A percentile compares a stretch with the other conserved stretches of the same genome.
Evolutionary conservation across 1,140 invertebrate genomes (phyloP).

Genomic region (Gryon sp.): DNA sequence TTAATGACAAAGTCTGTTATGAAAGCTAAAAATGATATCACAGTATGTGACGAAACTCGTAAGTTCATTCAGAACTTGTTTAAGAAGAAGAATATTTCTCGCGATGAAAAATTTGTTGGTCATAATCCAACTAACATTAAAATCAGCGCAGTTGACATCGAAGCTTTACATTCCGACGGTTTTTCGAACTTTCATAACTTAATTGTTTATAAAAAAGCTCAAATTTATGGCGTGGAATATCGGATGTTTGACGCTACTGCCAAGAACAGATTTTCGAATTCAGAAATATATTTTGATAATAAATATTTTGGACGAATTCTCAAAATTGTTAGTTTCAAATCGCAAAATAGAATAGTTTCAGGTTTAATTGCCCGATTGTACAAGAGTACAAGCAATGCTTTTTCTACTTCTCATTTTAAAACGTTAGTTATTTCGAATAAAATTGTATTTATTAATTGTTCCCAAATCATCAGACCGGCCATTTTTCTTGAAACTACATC

Average conservation of each 20-base stretch:
- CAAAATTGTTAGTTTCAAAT: no score
- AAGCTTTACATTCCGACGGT: background rate
- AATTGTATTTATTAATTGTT: background rate
- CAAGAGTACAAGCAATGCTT: background rate
- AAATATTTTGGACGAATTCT: background rate
- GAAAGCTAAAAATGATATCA: background rate
- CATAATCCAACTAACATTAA: no score
- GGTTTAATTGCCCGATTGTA: no score
- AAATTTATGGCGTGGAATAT: constrained; percentile 4
- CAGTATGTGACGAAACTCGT: background rate
- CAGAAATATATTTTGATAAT: background rate
- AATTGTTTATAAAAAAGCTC: background rate
- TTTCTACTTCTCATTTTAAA: background rate
- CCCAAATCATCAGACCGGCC: background rate
- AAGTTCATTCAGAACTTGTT: background rate
- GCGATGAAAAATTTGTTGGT: background rate
- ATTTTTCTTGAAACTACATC: background rate
- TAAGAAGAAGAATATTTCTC: background rate
- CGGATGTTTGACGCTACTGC: background rate
- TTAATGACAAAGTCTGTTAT: constrained; percentile 31
- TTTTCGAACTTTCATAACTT: background rate
- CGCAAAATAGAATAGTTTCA: no score
- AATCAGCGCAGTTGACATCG: background rate
- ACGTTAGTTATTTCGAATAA: background rate
- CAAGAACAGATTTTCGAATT: constrained; percentile 3